phyloP scores from a whole-genome alignment of 2,113 vertebrate genomes.

The Leiothrix lutea region DNA sequence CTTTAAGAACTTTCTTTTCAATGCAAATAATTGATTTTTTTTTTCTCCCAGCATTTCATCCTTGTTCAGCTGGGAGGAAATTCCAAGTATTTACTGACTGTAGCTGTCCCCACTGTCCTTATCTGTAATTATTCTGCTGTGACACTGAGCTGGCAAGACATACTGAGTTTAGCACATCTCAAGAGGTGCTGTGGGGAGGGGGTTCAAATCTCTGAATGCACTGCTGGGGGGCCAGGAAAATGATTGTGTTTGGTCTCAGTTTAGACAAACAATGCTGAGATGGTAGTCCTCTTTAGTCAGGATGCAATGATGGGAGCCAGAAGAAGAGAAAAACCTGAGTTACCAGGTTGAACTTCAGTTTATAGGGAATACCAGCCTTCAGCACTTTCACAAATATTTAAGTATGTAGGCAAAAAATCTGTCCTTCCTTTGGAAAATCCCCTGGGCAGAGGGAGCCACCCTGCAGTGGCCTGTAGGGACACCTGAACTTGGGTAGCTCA shows the following conservation, averaged over 20 bases:
- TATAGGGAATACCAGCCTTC: not conserved
- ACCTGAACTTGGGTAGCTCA: not conserved
- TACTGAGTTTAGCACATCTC: not conserved
- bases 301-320: not conserved
- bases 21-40: not conserved
- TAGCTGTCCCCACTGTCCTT: not conserved
- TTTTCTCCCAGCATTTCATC: not conserved
- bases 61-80: not conserved
- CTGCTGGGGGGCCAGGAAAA: not conserved
- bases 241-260: not conserved
- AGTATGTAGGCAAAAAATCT: not conserved
- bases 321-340: not conserved
- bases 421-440: not conserved
- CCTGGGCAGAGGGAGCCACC: not conserved
- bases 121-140: not conserved
- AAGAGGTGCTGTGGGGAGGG: accelerated
- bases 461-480: not conserved
- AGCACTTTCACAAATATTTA: not conserved
- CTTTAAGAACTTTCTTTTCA: not conserved
- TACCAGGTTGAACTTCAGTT: not conserved
- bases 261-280: not conserved
- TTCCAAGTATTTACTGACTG: not conserved
- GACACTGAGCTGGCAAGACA: not conserved
- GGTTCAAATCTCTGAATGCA: not conserved
- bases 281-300: not conserved